Conservation (phyloP, 2,888 invertebrate species). For the Calliphora vomitoria region DNA sequence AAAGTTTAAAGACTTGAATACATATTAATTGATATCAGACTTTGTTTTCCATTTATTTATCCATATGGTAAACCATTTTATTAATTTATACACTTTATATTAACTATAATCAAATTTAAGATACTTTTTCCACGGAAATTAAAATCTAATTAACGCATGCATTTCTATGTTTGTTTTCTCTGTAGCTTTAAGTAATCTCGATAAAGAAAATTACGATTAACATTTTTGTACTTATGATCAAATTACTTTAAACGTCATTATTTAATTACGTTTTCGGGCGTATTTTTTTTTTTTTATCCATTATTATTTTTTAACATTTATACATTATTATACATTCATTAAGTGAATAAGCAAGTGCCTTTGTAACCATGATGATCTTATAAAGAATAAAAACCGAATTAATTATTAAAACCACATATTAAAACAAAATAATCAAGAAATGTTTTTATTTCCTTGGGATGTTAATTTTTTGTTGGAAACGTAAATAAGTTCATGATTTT, state of each 20-base stretch:
- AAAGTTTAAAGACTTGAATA: conserved; percentile 74
- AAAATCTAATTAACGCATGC: conserved; percentile 50
- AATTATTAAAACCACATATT: conserved; percentile 45
- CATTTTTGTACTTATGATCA: conserved; percentile 72
- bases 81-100: conserved; percentile 13
- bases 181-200: conserved; percentile 30
- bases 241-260: conserved; percentile 70
- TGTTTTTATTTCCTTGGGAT: neutral
- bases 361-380: conserved; percentile 72
- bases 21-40: conserved; percentile 24
- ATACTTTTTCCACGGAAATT: neutral
- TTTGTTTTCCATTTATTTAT: neutral
- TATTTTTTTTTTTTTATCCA: conserved; percentile 25
- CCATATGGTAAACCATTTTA: neutral
- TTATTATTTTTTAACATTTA: conserved; percentile 30
- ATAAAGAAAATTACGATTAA: conserved; percentile 12
- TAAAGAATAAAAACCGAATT: conserved; percentile 58
- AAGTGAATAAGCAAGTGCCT: conserved; percentile 63
- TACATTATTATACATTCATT: conserved; percentile 35
- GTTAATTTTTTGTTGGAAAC: no score
- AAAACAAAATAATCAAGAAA: conserved; percentile 24
- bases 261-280: conserved; percentile 41
- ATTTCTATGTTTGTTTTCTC: conserved; percentile 59
- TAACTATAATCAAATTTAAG: conserved; percentile 14
- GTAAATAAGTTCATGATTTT: no score